Conservation (phyloP, 2,113 vertebrate species). For the Jacana jacana region DNA sequence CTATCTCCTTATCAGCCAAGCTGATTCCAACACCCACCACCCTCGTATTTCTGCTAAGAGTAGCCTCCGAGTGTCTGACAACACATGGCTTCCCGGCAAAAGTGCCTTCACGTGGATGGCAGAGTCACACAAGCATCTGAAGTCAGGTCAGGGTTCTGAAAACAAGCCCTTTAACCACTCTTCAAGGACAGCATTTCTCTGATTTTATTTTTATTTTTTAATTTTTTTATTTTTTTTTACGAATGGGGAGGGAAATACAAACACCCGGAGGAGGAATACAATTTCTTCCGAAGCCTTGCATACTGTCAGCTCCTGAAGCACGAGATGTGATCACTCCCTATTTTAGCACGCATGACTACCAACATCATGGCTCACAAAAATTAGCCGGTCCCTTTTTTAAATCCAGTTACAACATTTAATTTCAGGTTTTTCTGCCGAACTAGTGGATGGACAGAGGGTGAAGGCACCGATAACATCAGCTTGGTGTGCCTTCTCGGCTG, state of each 20-base stretch:
- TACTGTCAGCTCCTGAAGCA: conserved; percentile 34
- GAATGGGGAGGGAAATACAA: neutral
- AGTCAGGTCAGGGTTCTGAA: neutral
- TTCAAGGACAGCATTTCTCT: neutral
- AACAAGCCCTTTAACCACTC: neutral
- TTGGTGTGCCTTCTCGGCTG: neutral
- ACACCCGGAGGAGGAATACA: conserved; percentile 29
- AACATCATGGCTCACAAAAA: neutral
- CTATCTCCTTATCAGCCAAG: neutral
- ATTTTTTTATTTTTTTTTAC: neutral
- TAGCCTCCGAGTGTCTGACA: neutral
- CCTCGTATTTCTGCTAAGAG: neutral
- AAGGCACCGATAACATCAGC: neutral
- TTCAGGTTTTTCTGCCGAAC: neutral
- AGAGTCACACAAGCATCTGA: neutral
- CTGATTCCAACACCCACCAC: neutral
- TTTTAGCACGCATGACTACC: conserved; percentile 52
- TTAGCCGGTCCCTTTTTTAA: neutral
- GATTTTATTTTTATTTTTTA: neutral
- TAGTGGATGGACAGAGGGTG: neutral
- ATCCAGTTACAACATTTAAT: neutral
- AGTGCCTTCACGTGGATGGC: neutral
- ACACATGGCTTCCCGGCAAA: neutral
- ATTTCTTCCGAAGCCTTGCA: conserved; percentile 36
- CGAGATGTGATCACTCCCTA: conserved; percentile 42